Evolutionary conservation across 2,797 vertebrate species (phyloP).

Genomic region (Neosilurus hyrtlii): DNA sequence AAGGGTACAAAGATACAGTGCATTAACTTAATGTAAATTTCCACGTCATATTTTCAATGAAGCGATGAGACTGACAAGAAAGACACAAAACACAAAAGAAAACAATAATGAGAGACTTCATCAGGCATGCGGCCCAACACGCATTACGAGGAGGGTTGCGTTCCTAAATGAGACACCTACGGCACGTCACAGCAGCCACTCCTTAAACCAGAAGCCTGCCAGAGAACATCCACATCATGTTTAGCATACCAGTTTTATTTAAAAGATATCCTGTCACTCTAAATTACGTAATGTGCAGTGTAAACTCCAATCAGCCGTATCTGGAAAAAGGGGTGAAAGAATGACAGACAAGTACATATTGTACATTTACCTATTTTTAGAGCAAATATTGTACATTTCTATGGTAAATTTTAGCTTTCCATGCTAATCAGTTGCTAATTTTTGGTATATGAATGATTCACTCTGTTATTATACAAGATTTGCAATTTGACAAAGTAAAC

Average conservation of each 20-base stretch:
- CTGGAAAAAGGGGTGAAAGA: background rate
- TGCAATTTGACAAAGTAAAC: background rate
- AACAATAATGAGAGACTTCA: constrained; percentile 43
- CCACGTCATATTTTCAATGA: background rate
- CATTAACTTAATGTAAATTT: constrained; percentile 5
- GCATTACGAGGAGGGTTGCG: constrained; percentile 27
- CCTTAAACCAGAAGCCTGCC: constrained; percentile 8
- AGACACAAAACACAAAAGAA: background rate
- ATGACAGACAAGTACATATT: background rate
- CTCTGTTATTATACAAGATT: background rate
- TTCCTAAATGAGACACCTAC: background rate
- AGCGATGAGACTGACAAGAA: background rate
- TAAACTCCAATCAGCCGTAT: constrained; percentile 13
- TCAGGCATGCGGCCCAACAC: constrained; percentile 65
- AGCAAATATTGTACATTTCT: background rate
- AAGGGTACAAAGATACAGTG: constrained; percentile 1
- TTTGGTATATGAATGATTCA: background rate
- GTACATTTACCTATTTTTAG: background rate
- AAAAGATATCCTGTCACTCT: background rate
- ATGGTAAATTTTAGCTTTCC: no score
- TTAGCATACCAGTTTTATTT: background rate
- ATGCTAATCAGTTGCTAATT: background rate
- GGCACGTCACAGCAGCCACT: constrained; percentile 7
- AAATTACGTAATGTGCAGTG: background rate
- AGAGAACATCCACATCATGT: background rate